A percentile compares a stretch with the other conserved stretches of the same genome.
Evolutionary conservation across 2,113 vertebrate species (phyloP).

Genomic region (Centropus unirufus): DNA sequence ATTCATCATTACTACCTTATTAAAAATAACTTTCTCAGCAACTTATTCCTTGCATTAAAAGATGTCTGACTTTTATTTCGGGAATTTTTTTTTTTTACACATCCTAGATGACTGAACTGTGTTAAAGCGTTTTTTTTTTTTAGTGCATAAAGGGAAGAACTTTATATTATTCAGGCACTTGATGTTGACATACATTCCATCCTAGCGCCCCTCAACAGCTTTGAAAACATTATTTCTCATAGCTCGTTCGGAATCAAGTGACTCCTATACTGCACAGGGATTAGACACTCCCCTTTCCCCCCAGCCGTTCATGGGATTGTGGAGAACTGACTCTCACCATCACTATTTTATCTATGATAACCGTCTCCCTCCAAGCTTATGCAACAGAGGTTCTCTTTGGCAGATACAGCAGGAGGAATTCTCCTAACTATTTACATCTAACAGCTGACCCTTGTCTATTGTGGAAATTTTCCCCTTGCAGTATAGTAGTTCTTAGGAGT

Average conservation of each 20-base stretch:
- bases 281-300: neutral
- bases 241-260: neutral
- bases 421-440: slow-evolving; percentile 42
- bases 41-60: neutral
- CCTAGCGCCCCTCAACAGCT: slow-evolving; percentile 37
- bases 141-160: slow-evolving; percentile 12
- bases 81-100: neutral
- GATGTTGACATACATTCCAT: slow-evolving; percentile 59
- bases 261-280: slow-evolving; percentile 8
- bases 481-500: slow-evolving; percentile 61
- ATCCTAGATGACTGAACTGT: neutral
- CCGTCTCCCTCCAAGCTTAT: neutral
- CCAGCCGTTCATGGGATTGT: neutral
- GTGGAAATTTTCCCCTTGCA: slow-evolving; percentile 41
- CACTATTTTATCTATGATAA: neutral
- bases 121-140: neutral
- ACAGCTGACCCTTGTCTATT: neutral
- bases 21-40: neutral
- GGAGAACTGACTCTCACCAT: neutral
- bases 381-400: slow-evolving; percentile 56
- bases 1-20: neutral
- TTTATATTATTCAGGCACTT: slow-evolving; percentile 51
- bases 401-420: slow-evolving; percentile 49
- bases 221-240: neutral
- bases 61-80: neutral